A percentile compares a stretch with the other conserved stretches of the same genome.
Conservation (phyloP, 2,113 vertebrate genomes). For the Cricetomys ansorgei region DNA sequence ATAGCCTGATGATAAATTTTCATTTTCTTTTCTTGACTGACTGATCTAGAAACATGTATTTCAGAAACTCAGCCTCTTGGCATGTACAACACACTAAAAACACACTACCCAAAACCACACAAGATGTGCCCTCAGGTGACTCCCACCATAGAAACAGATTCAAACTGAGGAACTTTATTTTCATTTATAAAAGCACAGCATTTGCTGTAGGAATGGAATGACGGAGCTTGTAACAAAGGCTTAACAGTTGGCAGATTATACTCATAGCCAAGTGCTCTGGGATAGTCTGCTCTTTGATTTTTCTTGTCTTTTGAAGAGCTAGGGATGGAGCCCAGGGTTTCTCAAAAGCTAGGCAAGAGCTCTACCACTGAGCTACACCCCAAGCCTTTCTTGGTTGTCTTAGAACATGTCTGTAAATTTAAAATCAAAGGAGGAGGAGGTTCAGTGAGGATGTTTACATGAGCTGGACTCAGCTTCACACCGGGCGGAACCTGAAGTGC, state of each 20-base stretch:
- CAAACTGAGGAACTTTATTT: constrained; percentile 44
- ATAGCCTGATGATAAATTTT: neutral
- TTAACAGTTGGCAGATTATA: neutral
- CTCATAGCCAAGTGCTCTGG: neutral
- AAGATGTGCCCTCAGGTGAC: neutral
- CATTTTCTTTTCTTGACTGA: neutral
- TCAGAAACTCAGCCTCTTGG: neutral
- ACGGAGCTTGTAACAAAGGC: neutral
- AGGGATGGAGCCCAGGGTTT: neutral
- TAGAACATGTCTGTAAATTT: constrained; percentile 1
- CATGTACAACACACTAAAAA: neutral
- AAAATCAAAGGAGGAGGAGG: neutral
- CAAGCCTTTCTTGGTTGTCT: neutral
- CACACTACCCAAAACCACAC: neutral
- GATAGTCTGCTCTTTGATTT: neutral
- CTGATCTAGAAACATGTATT: neutral
- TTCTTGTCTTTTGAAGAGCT: neutral
- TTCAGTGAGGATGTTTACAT: neutral
- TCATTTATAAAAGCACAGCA: neutral
- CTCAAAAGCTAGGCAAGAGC: neutral
- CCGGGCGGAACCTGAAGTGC: neutral
- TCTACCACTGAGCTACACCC: neutral
- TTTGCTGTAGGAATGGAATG: neutral
- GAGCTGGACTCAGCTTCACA: neutral
- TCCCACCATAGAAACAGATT: neutral